phyloP scores from a whole-genome alignment of 2,888 invertebrate genomes.

The Sphaerophoria taeniata region DNA sequence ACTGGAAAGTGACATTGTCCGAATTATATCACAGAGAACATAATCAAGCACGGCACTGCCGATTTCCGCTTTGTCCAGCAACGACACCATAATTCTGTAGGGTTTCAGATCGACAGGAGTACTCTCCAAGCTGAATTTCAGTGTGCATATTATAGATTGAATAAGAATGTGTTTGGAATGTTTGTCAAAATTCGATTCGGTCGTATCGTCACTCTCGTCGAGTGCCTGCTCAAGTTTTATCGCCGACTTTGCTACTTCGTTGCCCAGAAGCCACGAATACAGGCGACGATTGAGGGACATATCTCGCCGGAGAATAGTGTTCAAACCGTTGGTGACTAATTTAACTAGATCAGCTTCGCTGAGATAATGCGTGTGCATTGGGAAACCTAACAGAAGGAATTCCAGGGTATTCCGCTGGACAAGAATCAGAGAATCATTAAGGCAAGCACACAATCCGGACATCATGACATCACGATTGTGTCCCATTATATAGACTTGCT shows the following conservation, averaged over 20 bases:
- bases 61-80: conserved; percentile 94
- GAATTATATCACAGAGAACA: conserved; percentile 91
- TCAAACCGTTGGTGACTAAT: conserved; percentile 89
- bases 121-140: conserved; percentile 85
- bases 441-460: conserved; percentile 89
- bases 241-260: conserved; percentile 85
- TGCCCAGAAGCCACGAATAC: conserved; percentile 92
- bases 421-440: conserved; percentile 91
- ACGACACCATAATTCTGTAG: conserved; percentile 91
- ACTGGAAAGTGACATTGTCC: conserved; percentile 85
- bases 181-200: conserved; percentile 85
- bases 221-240: conserved; percentile 76
- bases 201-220: conserved; percentile 54
- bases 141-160: conserved; percentile 86
- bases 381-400: conserved; percentile 91
- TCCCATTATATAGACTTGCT: conserved; percentile 92
- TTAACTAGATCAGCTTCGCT: conserved; percentile 87
- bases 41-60: conserved; percentile 90
- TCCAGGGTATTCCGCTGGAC: conserved; percentile 94
- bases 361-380: conserved; percentile 91
- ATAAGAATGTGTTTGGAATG: conserved; percentile 88
- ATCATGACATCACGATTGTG: conserved; percentile 93
- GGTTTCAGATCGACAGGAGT: conserved; percentile 86
- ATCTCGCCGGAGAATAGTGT: conserved; percentile 91
- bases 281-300: conserved; percentile 94